Base-by-base conservation (phyloP, 2,113 vertebrate species). In the Bostrychus sinensis region DNA sequence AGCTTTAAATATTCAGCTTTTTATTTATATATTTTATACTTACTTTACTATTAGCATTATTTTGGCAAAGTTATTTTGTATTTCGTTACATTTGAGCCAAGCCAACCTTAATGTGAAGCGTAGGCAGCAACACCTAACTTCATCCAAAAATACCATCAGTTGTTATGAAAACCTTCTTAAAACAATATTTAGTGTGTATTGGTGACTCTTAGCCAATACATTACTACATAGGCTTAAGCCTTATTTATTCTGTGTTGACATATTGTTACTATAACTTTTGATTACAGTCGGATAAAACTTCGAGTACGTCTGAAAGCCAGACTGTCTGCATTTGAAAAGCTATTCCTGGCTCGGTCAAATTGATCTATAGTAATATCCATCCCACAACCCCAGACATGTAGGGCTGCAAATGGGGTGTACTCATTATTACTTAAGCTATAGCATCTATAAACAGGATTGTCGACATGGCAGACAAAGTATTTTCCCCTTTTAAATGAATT, bases 401-500 rank as follows among this genome's bases (percentile, higher is more conserved):
- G 14, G 37, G 37, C 26, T 51, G 48, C 16, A 51, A 51, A 51
- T 51, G 14, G 48, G 25, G 14, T 16, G 13, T 10, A 51, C 36
- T 57, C 50, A 62, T 56, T 53, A 69, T 30, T 61, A 10, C 59
- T 48, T 54, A 39, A 62, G 43, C 23, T 28, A 25, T 34, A 17
- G 50, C 54, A 63, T 45, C 48, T 59, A 17, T 38, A 57, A 73
- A 64, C 8, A 38, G 23, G 30, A 10, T 39, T 62, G 22, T 46
- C 37, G 65, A 58, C 28, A 43, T 30, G 34, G 42, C n/a, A 23
- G 70, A 75, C 69, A 64, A 62, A 59, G 26, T 25, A 28, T 75
- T 73, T 55, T 56, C 67, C 39, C 48, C 62, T 53, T 71, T 79
- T 30, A 73, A 76, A 45, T 72, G 63, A 81, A 77, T 83, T 69